Percentiles rank a stretch among this genome's conserved stretches.
phyloP scores from a whole-genome alignment of 92 coral and sea anemone species.

The Plumapathes pennacea region DNA sequence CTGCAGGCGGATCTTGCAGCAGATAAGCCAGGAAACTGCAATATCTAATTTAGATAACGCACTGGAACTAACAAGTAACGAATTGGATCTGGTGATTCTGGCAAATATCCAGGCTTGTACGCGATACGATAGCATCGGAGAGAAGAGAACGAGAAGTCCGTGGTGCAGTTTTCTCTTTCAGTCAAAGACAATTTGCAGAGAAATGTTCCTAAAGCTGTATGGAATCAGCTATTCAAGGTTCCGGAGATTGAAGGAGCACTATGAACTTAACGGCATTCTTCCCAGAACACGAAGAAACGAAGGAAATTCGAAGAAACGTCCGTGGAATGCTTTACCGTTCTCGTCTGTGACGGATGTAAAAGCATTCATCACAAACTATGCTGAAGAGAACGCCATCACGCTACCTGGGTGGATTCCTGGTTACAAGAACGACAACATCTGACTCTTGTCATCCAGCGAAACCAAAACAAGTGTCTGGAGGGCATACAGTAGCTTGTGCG shows the following conservation, averaged over 20 bases:
- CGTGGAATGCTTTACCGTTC: slow-evolving; percentile 20
- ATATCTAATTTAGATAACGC: slow-evolving; percentile 43
- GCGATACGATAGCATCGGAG: slow-evolving; percentile 26
- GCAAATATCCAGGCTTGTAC: slow-evolving; percentile 46
- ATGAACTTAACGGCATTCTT: slow-evolving; percentile 32
- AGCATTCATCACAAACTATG: slow-evolving; percentile 27
- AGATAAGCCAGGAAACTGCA: slow-evolving; percentile 30
- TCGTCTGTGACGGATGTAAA: slow-evolving; percentile 9
- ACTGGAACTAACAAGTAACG: slow-evolving; percentile 33
- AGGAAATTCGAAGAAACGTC: slow-evolving; percentile 36
- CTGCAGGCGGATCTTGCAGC: too few relatives aligned
- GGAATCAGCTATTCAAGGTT: slow-evolving; percentile 51
- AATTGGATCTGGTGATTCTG: slow-evolving; percentile 52
- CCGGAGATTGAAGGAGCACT: slow-evolving; percentile 52
- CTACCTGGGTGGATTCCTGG: slow-evolving; percentile 43
- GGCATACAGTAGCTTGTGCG: slow-evolving; percentile 24
- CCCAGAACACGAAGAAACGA: slow-evolving; percentile 29
- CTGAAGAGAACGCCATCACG: slow-evolving; percentile 33
- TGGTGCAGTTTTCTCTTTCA: slow-evolving; percentile 44
- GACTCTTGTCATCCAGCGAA: slow-evolving; percentile 18
- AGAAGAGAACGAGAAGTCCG: slow-evolving; percentile 42
- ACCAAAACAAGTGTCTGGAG: slow-evolving; percentile 26
- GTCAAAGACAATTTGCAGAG: slow-evolving; percentile 45
- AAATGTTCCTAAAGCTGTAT: slow-evolving; percentile 36
- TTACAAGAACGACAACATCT: slow-evolving; percentile 19